Base-by-base conservation (phyloP, 2,113 vertebrate species). In the Deroptyus accipitrinus region DNA sequence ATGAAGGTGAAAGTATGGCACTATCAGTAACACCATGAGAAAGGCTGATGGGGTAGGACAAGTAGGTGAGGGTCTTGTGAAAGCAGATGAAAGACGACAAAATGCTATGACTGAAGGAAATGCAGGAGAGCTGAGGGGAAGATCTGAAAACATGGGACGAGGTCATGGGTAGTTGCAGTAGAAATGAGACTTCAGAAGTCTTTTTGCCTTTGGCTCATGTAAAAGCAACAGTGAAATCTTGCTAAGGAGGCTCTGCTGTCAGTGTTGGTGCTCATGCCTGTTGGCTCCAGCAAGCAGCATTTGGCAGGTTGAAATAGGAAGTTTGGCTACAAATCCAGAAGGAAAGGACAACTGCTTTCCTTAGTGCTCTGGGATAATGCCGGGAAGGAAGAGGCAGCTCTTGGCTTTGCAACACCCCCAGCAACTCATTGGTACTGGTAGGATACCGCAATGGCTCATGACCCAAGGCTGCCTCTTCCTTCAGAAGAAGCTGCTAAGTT, bases 361-460 rank as follows among this genome's bases (percentile, higher is more conserved):
- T 37, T 1, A 61, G 59, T 9, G 75, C 78, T 83, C 72, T 33
- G 75, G 68, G 46, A 83, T 81, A 77, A 81, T 15, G 27, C 12
- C 18, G 81, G 83, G 78, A 76, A 89, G 92, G 90, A 90, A 95
- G 69, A 68, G 81, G 83, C 91, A 92, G 83, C 12, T 55, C 85
- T 14, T 77, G 79, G 88, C 33, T 25, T 30, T 5, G 54, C 75
- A 90, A 80, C 79, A 69, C 3, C 14, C 59, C 14, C 39, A 18
- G 9, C 75, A 35, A 25, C 11, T 61, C 77, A 25, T 1, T 63
- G 79, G 75, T 13, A 59, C 83, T 90, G 92, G 92, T 79, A 86
- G 37, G 82, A 70, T 5, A 33, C 44, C 69, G 31, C 49, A 5
- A 1, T 69, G 83, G 9, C 72, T 88, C 87, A 2, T 22, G 7